These are phyloP conservation scores for Strigamia crassipes DNA, from an alignment of 2,888 invertebrate genomes.

Conservation along the genomic window DNA sequence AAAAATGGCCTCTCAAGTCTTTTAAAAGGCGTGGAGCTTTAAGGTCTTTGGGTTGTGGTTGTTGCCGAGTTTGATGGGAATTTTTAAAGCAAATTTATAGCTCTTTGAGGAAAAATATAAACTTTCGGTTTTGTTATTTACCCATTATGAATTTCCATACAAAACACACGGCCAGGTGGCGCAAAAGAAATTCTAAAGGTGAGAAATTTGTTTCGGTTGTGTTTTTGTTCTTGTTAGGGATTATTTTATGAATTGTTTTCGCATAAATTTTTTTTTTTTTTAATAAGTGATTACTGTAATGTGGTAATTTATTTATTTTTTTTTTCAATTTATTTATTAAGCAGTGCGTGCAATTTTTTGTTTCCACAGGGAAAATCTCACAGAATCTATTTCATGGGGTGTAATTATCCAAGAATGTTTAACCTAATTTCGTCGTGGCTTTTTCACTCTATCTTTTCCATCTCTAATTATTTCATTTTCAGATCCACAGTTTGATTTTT, in stretches of 20 bases:
- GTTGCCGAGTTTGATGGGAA: not conserved
- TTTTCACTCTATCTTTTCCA: not conserved
- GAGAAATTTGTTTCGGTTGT: too few relatives aligned
- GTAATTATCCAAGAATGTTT: slow-evolving; percentile 20
- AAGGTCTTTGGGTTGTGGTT: too few relatives aligned
- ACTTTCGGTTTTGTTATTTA: too few relatives aligned
- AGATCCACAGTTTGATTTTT: slow-evolving; percentile 33
- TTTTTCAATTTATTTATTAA: not conserved
- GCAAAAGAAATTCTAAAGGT: too few relatives aligned
- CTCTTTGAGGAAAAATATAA: too few relatives aligned
- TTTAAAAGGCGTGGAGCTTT: not conserved
- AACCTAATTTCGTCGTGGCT: not conserved
- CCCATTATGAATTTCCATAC: too few relatives aligned
- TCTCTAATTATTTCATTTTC: not conserved
- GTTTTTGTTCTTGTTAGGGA: too few relatives aligned
- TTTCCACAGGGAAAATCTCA: not conserved
- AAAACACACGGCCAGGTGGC: too few relatives aligned
- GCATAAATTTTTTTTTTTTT: not conserved
- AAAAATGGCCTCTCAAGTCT: not conserved
- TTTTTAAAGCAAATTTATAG: not conserved
- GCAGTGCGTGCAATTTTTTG: slow-evolving; percentile 2
- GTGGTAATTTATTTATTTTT: not conserved
- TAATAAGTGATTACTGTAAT: not conserved
- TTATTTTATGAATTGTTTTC: not conserved
- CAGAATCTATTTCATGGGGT: not conserved